Evolutionary conservation across 2,797 vertebrate genomes (phyloP), one percentile per base, ranked within the genome.

Genomic region (Buceros bicornis): DNA sequence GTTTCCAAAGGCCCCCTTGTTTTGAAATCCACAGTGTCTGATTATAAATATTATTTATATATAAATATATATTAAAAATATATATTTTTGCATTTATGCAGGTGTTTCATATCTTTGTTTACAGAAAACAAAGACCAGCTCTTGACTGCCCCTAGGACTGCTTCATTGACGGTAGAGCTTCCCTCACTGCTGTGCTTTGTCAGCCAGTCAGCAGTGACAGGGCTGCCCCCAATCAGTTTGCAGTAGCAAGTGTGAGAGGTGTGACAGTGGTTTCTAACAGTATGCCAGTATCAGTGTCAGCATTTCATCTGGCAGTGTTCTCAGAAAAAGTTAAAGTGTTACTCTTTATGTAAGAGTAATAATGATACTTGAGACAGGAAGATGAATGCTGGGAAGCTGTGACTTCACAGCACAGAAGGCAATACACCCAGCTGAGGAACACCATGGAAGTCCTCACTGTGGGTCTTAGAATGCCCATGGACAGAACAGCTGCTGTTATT

Each of bases 121-220:
- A 48, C 25, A n/a, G 43, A 67, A 79, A 80, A 54, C 28, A 71
- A 48, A 76, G 45, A 35, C 31, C 33, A 45, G 48, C 18, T 79
- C 35, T 78, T 66, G 84, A 2, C 50, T 74, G 40, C 45, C 22
- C 54, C 37, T 40, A 13, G 61, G 10, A 29, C 17, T 60, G 40
- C 37, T 67, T 58, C 35, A 20, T 14, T 61, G 81, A 56, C 31
- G 20, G 8, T 33, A 21, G 56, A 66, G 53, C 57, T 64, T 81
- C 43, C 57, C 60, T 10, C 5, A 1, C 40, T 54, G 51, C 48
- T 0, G 0, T 43, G 69, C 84, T 84, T 54, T 62, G 54, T 35
- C 66, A 48, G 47, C 16, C 47, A 26, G 45, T 12, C 33, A 35
- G 70, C 76, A 40, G 64, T 25, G 70, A 73, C 18, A 37, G 9